A percentile compares a stretch with the other conserved stretches of the same genome.
These are phyloP conservation scores for Poecilia gillii DNA, from an alignment of 2,797 vertebrate species.

Conservation along the genomic window DNA sequence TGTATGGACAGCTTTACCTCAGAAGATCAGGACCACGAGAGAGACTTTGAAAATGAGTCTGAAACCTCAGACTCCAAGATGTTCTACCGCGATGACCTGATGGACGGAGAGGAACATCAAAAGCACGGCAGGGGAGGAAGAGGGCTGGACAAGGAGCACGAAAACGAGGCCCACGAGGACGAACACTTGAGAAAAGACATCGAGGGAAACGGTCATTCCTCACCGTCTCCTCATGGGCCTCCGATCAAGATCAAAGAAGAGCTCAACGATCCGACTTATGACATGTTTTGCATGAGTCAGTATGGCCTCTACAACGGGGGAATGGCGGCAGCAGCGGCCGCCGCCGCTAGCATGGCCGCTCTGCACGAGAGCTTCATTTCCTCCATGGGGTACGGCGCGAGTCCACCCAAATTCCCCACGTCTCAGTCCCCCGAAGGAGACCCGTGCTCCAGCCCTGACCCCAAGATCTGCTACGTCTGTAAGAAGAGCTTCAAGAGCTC, in stretches of 20 bases:
- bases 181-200: slow-evolving; percentile 85
- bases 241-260: slow-evolving; percentile 97
- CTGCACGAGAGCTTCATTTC: slow-evolving; percentile 96
- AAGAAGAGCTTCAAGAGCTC: slow-evolving; percentile 99
- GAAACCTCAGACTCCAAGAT: slow-evolving; percentile 96
- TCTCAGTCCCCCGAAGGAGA: slow-evolving; percentile 92
- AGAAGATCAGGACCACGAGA: slow-evolving; percentile 96
- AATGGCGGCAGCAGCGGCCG: slow-evolving; percentile 86
- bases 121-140: slow-evolving; percentile 67
- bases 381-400: slow-evolving; percentile 92
- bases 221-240: slow-evolving; percentile 86
- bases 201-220: slow-evolving; percentile 87
- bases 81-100: slow-evolving; percentile 89
- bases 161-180: slow-evolving; percentile 78
- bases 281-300: slow-evolving; percentile 99
- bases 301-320: slow-evolving; percentile 95
- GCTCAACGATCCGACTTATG: slow-evolving; percentile 94
- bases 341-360: slow-evolving; percentile 96
- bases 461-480: slow-evolving; percentile 99
- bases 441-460: slow-evolving; percentile 94
- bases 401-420: slow-evolving; percentile 91
- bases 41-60: slow-evolving; percentile 98
- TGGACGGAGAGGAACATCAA: slow-evolving; percentile 87
- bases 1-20: slow-evolving; percentile 97
- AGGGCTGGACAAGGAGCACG: slow-evolving; percentile 74